Base-by-base conservation (phyloP, 1,140 invertebrate genomes). In the Habropoda laboriosa region DNA sequence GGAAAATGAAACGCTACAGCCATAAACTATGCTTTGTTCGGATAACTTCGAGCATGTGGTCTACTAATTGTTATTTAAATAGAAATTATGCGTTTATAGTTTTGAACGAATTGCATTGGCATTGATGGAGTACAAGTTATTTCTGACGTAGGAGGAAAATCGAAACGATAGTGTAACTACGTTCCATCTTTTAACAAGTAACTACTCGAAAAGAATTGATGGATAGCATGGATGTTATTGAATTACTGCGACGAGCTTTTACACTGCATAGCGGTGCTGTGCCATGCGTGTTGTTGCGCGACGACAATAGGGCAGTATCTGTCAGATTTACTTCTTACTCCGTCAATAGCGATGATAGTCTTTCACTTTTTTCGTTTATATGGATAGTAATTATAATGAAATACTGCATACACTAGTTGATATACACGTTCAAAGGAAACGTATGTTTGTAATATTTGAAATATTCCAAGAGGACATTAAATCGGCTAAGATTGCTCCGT, bases 51-150 rank as follows among this genome's bases (percentile, higher is more conserved):
- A 55, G 67, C 32, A 42, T 24, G 38, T 57, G 35, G 60, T 80
- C 67, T 80, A 45, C 42, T 30, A 35, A 80, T 77, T 63, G 30
- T 78, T 68, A 85, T 82, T 72, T 75, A 78, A 82, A 63, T 82
- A 35, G 64, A 79, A 30, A 55, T 40, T 16, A 24, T 83, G 53
- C 47, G 49, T 58, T 80, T 75, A 63, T 66, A 83, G 63, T 49
- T 40, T 24, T 38, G 53, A 61, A 72, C 21, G 12, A 35, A 53
- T 68, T 40, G n/a, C n/a, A 55, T 53, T 30, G 63, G 47, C 49
- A 38, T 63, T 45, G 67, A 55, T 21, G 24, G 30, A 63, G 57
- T 61, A n/a, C 10, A 42, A 32, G n/a, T 38, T 45, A n/a, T 66
- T 8, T 24, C 27, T 32, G 61, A 67, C 12, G 63, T 67, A 32